phyloP scores from a whole-genome alignment of 2,113 vertebrate species.

The Steatornis caripensis region DNA sequence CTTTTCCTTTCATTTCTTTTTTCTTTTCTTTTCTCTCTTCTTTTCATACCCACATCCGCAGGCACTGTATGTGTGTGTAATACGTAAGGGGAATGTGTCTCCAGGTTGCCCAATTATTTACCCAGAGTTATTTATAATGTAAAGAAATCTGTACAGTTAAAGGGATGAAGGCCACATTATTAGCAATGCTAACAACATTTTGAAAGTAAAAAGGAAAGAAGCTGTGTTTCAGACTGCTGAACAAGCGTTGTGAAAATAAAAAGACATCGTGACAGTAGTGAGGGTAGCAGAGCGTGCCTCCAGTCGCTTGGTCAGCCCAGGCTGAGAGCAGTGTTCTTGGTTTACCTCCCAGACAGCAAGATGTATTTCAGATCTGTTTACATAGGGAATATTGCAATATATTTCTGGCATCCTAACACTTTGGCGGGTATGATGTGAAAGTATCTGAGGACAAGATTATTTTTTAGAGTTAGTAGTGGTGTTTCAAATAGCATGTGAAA shows the following conservation, averaged over 20 bases:
- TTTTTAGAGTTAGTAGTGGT: neutral
- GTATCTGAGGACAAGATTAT: neutral
- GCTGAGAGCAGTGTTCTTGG: neutral
- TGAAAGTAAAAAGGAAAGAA: neutral
- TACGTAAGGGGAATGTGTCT: neutral
- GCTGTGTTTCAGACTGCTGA: neutral
- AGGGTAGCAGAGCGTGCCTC: neutral
- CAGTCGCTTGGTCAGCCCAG: neutral
- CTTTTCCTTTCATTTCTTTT: neutral
- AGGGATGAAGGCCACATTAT: neutral
- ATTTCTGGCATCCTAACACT: neutral
- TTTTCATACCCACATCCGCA: neutral
- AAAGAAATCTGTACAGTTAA: neutral
- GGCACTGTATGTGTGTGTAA: neutral
- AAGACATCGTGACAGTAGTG: neutral
- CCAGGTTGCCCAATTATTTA: neutral
- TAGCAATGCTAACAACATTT: neutral
- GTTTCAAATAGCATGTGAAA: neutral
- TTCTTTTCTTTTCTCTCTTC: neutral
- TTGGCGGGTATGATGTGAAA: neutral
- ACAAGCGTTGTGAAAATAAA: neutral
- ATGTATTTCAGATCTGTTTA: neutral
- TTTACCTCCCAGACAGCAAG: neutral
- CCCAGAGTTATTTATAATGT: neutral
- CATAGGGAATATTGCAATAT: neutral